phyloP scores from a whole-genome alignment of 2,888 invertebrate genomes.

The Galerucella nymphaeae region DNA sequence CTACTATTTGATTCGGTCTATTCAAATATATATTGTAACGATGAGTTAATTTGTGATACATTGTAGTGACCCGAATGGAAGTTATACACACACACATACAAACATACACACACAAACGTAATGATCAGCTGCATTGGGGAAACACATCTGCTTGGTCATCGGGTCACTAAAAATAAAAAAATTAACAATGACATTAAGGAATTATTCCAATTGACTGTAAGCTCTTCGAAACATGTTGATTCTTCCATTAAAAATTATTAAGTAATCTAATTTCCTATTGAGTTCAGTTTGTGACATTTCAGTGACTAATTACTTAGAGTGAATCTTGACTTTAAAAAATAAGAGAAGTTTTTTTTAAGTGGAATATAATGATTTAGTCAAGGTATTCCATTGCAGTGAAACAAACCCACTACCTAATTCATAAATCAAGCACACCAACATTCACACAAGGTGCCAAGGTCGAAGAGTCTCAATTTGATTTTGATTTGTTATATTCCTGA shows the following conservation, averaged over 20 bases:
- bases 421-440: too few species aligned
- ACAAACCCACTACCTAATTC: too few species aligned
- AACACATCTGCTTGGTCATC: slow-evolving; percentile 44
- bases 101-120: slow-evolving; percentile 14
- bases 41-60: slow-evolving; percentile 13
- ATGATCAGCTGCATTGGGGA: slow-evolving; percentile 40
- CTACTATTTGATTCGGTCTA: slow-evolving; percentile 26
- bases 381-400: too few species aligned
- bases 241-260: slow-evolving; percentile 14
- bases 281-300: neutral
- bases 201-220: slow-evolving; percentile 40
- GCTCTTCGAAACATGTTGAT: slow-evolving; percentile 7
- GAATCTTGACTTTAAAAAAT: neutral
- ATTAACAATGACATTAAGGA: slow-evolving; percentile 42
- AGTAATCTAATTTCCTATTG: slow-evolving; percentile 2
- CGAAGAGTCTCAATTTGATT: too few species aligned
- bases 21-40: slow-evolving; percentile 29
- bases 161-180: slow-evolving; percentile 40
- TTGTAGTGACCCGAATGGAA: slow-evolving; percentile 25
- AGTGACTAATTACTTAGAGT: neutral
- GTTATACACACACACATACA: slow-evolving; percentile 23
- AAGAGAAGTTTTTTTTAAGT: too few species aligned
- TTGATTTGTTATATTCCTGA: too few species aligned
- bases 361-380: too few species aligned
- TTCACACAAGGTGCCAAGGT: too few species aligned